These are phyloP conservation scores for Rhinatrema bivittatum DNA, from an alignment of 2,797 vertebrate genomes.

Conservation along the genomic window DNA sequence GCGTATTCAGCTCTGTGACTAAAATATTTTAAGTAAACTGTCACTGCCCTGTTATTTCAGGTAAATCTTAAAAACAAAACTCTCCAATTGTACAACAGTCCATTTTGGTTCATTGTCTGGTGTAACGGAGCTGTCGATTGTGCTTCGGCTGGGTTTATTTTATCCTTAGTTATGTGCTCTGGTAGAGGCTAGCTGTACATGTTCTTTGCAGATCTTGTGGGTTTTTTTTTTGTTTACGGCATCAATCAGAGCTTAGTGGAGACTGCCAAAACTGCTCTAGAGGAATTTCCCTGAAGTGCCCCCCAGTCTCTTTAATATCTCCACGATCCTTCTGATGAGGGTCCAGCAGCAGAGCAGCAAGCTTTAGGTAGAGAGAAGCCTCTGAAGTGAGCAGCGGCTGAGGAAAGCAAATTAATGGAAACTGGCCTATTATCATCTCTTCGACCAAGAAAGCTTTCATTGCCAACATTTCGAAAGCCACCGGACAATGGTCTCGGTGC, in stretches of 20 bases:
- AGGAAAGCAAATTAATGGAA: conserved; percentile 47
- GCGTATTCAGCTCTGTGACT: no score
- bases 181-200: conserved; percentile 1
- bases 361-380: conserved; percentile 48
- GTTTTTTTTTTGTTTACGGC: conserved; percentile 35
- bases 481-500: conserved; percentile 46
- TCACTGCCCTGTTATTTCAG: no score
- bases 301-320: conserved; percentile 24
- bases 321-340: conserved; percentile 25
- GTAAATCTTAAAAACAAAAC: no score
- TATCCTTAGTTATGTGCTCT: conserved; percentile 17
- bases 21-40: no score
- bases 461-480: conserved; percentile 50
- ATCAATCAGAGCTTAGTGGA: conserved; percentile 38
- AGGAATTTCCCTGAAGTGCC: conserved; percentile 23
- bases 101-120: no score
- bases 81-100: no score
- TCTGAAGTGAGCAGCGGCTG: conserved; percentile 39
- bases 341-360: conserved; percentile 33
- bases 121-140: no score
- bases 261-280: conserved; percentile 21
- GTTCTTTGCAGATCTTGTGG: conserved; percentile 19
- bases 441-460: conserved; percentile 43
- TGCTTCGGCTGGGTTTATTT: no score
- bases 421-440: conserved; percentile 35